These are phyloP conservation scores for Rostratula benghalensis DNA, from an alignment of 2,113 vertebrate genomes.

Conservation along the genomic window DNA sequence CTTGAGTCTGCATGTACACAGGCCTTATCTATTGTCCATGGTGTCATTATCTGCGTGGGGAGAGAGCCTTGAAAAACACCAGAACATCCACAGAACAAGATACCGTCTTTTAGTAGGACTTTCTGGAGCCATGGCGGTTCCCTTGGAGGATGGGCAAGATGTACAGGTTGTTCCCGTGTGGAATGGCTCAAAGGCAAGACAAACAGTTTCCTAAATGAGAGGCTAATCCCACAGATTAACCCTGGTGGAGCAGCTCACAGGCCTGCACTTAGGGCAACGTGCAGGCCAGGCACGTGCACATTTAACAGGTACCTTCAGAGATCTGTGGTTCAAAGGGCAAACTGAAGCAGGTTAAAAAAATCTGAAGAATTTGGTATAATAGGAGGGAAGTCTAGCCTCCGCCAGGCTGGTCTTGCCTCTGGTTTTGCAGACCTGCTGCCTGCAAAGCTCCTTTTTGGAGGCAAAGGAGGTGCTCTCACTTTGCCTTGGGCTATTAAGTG, in stretches of 20 bases:
- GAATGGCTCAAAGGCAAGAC: background rate
- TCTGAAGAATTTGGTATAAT: background rate
- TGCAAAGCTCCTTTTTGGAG: background rate
- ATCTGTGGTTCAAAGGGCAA: background rate
- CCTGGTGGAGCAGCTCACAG: background rate
- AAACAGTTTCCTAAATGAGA: background rate
- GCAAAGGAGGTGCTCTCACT: background rate
- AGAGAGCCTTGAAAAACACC: constrained; percentile 54
- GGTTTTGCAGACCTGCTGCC: background rate
- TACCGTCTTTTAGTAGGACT: background rate
- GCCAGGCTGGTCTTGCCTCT: background rate
- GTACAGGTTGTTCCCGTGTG: background rate
- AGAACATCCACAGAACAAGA: constrained; percentile 32
- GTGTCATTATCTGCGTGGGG: background rate
- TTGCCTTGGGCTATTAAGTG: background rate
- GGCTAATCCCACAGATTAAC: background rate
- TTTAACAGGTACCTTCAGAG: background rate
- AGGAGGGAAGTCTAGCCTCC: background rate
- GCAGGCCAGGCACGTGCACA: background rate
- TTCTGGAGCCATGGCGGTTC: background rate
- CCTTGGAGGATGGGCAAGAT: background rate
- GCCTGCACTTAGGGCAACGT: background rate
- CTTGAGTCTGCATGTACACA: background rate
- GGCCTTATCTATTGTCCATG: constrained; percentile 10
- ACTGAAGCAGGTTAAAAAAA: background rate